Conservation (phyloP, 2,113 vertebrate genomes). For the Trematocara unimaculatum region DNA sequence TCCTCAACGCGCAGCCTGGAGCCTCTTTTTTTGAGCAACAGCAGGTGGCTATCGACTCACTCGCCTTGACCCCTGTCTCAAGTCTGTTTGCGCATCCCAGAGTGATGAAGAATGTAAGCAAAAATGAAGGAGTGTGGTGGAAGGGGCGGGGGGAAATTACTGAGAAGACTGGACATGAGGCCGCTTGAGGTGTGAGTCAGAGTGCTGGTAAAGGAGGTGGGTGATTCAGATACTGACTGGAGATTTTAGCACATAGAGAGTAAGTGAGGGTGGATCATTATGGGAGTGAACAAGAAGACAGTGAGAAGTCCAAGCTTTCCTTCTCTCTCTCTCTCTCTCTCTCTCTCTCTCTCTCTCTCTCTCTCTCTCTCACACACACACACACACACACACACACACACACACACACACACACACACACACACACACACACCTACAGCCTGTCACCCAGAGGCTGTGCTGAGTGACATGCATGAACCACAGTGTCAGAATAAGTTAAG, state of each 20-base stretch:
- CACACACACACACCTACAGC: neutral
- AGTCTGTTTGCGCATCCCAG: slow-evolving; percentile 6
- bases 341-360: neutral
- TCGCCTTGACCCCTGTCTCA: slow-evolving; percentile 5
- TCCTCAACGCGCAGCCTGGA: neutral
- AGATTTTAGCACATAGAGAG: slow-evolving; percentile 27
- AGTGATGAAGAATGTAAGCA: slow-evolving; percentile 12
- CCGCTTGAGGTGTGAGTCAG: slow-evolving; percentile 38
- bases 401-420: neutral
- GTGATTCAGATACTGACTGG: slow-evolving; percentile 43
- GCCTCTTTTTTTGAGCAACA: slow-evolving; percentile 14
- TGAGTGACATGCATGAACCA: slow-evolving; percentile 43
- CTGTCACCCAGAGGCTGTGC: slow-evolving; percentile 32
- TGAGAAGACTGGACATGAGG: neutral
- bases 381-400: neutral
- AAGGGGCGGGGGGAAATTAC: neutral
- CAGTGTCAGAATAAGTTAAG: slow-evolving; percentile 45
- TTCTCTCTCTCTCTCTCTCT: neutral
- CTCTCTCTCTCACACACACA: neutral
- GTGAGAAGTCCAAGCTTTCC: neutral
- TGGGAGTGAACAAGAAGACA: neutral
- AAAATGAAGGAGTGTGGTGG: neutral
- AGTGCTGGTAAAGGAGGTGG: slow-evolving; percentile 4
- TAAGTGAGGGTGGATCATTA: slow-evolving; percentile 22
- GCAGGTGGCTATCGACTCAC: slow-evolving; percentile 27